Percentiles rank a stretch among this genome's conserved stretches.
Evolutionary conservation across 64 coral and sea anemone genomes (phyloP).

Genomic region (Acropora yongei): DNA sequence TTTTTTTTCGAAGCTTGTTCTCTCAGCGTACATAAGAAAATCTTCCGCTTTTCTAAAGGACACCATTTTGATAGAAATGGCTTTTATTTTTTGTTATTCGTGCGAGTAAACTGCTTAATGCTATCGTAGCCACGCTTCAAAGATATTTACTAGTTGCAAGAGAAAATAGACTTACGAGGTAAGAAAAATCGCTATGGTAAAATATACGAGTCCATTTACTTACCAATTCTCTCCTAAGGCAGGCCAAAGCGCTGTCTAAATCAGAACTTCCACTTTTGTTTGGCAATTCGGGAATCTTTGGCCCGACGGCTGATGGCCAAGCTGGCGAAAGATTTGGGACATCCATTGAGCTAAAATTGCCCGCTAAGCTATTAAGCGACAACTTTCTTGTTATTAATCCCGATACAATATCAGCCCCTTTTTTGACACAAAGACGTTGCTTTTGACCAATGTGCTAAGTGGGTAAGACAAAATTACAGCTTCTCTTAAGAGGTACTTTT

Average conservation of each 20-base stretch:
- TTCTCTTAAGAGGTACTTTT: not conserved
- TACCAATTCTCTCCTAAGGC: constrained; percentile 77
- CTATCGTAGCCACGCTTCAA: not conserved
- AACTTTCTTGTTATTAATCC: not conserved
- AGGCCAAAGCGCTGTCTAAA: constrained; percentile 68
- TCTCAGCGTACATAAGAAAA: too few relatives aligned
- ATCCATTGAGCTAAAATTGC: not conserved
- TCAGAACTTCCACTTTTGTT: not conserved
- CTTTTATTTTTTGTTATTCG: not conserved
- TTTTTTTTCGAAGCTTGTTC: too few relatives aligned
- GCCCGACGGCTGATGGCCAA: constrained; percentile 75
- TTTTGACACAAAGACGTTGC: not conserved
- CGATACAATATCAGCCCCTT: not conserved
- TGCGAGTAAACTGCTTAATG: not conserved
- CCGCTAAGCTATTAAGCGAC: not conserved
- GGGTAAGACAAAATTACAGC: too few relatives aligned
- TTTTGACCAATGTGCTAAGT: not conserved
- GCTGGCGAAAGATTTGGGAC: constrained; percentile 16
- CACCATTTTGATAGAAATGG: too few relatives aligned
- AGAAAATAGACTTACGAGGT: not conserved
- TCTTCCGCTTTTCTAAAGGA: too few relatives aligned
- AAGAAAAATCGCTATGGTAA: not conserved
- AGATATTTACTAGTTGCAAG: constrained; percentile 37
- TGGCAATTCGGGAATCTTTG: constrained; percentile 62
- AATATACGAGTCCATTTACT: constrained; percentile 30